A percentile compares a stretch with the other conserved stretches of the same genome.
Conservation (phyloP, 2,113 vertebrate species). For the Colinus virginianus region DNA sequence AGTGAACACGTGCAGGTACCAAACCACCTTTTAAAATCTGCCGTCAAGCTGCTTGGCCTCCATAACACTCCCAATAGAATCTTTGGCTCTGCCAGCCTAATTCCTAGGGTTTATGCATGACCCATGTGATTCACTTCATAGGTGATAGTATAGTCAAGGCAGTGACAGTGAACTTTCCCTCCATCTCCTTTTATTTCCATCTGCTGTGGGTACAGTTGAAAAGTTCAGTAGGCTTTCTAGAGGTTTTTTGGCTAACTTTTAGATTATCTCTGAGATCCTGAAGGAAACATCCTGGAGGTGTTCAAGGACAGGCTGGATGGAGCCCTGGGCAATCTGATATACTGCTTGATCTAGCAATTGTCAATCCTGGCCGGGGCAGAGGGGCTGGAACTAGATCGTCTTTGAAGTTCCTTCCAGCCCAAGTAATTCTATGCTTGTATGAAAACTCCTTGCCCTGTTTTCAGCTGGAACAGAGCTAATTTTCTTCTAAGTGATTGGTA, state of each 20-base stretch:
- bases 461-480: no score
- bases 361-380: no score
- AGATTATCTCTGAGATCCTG: background rate
- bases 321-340: no score
- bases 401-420: no score
- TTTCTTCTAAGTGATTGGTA: no score
- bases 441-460: no score
- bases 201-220: background rate
- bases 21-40: background rate
- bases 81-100: background rate
- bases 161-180: background rate
- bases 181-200: background rate
- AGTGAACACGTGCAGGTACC: background rate
- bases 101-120: background rate
- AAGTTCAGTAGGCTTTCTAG: background rate
- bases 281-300: background rate
- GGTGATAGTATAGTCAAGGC: background rate
- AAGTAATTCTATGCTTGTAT: no score
- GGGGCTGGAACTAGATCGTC: no score
- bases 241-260: background rate
- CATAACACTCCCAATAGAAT: background rate
- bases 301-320: no score
- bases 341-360: no score
- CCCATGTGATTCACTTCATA: background rate
- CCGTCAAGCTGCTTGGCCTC: background rate